A percentile compares a stretch with the other conserved stretches of the same genome.
These are phyloP conservation scores for Archips xylosteana DNA, from an alignment of 2,888 invertebrate genomes.

Conservation along the genomic window DNA sequence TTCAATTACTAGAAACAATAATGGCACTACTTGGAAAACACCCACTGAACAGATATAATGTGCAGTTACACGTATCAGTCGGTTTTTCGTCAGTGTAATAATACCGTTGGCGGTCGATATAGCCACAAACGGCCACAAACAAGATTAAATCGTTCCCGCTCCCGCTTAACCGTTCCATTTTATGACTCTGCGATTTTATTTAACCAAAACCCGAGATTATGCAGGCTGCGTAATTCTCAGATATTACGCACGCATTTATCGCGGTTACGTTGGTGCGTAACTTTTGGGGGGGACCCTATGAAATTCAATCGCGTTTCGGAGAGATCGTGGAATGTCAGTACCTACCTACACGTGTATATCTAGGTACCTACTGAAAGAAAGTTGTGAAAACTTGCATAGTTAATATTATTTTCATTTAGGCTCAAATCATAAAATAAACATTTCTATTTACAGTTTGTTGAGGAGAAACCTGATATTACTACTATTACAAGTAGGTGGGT, in stretches of 20 bases:
- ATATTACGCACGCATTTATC: conserved; percentile 33
- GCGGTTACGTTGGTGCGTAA: conserved; percentile 12
- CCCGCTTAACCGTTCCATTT: conserved; percentile 30
- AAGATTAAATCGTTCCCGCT: conserved; percentile 39
- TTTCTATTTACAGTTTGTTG: not conserved
- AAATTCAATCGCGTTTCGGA: conserved; percentile 11
- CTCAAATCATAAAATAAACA: not conserved
- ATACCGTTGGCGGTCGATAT: conserved; percentile 1
- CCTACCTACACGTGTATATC: not conserved
- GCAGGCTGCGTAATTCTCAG: conserved; percentile 29
- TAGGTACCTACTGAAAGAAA: not conserved
- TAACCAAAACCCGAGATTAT: conserved; percentile 32
- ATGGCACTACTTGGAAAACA: too few species aligned
- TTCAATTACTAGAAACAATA: too few species aligned
- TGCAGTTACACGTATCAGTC: not conserved
- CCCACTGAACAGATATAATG: not conserved
- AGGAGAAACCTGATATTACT: not conserved
- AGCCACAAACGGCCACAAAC: conserved; percentile 36
- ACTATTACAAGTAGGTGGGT: not conserved
- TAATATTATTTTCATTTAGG: not conserved
- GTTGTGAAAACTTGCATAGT: not conserved
- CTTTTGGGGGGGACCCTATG: conserved; percentile 2
- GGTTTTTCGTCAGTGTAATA: conserved; percentile 19
- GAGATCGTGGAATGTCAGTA: not conserved
- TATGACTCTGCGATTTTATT: conserved; percentile 34